These are phyloP conservation scores for Anseranas semipalmata DNA, from an alignment of 2,113 vertebrate genomes.

Conservation along the genomic window DNA sequence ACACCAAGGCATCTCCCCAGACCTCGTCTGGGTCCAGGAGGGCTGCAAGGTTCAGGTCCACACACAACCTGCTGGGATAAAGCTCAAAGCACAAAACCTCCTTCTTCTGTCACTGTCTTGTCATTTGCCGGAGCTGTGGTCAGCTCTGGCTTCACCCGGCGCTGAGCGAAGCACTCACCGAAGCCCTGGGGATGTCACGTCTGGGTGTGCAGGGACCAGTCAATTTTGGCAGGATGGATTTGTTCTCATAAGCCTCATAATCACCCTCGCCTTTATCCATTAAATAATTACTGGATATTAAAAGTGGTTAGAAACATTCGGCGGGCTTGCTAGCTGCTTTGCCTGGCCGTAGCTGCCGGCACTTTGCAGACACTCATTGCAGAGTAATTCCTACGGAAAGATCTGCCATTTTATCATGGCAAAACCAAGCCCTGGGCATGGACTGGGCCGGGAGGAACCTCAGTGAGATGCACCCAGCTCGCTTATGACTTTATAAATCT, in stretches of 20 bases:
- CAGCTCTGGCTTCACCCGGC: background rate
- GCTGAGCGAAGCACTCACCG: background rate
- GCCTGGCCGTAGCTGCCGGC: accelerated
- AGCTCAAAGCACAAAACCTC: background rate
- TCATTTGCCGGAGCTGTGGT: background rate
- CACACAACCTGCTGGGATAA: background rate
- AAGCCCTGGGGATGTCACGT: background rate
- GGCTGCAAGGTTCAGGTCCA: background rate
- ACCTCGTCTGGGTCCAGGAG: background rate
- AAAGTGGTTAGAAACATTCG: background rate
- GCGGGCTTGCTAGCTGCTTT: background rate
- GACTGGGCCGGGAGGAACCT: background rate
- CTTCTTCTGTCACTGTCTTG: background rate
- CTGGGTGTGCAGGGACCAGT: background rate
- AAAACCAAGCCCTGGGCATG: background rate
- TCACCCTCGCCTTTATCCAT: background rate
- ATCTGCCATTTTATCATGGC: background rate
- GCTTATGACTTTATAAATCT: no score
- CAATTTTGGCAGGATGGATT: background rate
- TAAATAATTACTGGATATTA: background rate
- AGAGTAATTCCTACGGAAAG: background rate
- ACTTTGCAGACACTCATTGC: background rate
- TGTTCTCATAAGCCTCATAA: background rate
- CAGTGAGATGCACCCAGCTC: background rate
- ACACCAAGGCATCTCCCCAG: background rate